Evolutionary conservation across 2,888 invertebrate genomes (phyloP).

Genomic region (Hirtodrosophila alboralis): DNA sequence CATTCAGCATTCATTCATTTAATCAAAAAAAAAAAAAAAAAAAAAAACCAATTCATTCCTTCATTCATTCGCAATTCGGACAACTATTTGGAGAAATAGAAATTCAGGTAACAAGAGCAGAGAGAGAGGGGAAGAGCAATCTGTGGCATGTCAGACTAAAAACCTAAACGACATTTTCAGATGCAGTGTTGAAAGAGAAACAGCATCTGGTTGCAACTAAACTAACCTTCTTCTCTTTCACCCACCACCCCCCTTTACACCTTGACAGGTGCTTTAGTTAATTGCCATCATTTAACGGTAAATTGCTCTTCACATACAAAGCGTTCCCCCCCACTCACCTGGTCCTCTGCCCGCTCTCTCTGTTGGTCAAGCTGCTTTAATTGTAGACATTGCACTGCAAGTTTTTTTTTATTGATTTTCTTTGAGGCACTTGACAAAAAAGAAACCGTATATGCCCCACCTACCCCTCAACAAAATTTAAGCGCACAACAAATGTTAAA

Average conservation of each 20-base stretch:
- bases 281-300: constrained; percentile 67
- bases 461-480: neutral
- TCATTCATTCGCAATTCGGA: constrained; percentile 13
- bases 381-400: constrained; percentile 43
- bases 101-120: constrained; percentile 1
- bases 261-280: constrained; percentile 58
- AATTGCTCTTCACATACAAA: constrained; percentile 58
- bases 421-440: constrained; percentile 25
- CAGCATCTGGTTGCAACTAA: neutral
- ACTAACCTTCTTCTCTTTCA: too few species aligned
- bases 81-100: constrained; percentile 20
- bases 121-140: neutral
- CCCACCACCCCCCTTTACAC: constrained; percentile 2
- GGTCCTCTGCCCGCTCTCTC: too few species aligned
- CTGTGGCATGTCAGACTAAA: neutral
- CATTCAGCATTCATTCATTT: constrained; percentile 42
- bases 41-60: constrained; percentile 19
- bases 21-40: constrained; percentile 4
- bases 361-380: constrained; percentile 50
- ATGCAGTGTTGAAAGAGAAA: constrained; percentile 20
- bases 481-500: neutral
- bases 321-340: neutral
- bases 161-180: constrained; percentile 23
- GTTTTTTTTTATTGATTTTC: constrained; percentile 61
- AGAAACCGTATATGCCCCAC: neutral